Evolutionary conservation across 2,113 vertebrate genomes (phyloP).

Genomic region (Micronisus gabar): DNA sequence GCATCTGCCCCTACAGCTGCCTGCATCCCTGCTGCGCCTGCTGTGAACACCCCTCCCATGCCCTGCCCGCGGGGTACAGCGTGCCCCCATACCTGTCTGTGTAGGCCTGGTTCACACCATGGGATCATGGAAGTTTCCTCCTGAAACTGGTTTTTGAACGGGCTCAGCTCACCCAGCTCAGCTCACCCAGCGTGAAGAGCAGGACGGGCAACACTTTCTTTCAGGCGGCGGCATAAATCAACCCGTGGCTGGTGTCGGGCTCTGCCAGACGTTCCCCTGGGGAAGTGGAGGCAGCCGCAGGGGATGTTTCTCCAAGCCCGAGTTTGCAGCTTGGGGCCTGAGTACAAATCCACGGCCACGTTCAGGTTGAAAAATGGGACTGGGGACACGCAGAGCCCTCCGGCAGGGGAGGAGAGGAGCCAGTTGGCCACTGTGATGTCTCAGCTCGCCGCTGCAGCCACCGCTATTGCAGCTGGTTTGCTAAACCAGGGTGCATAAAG

Average conservation of each 20-base stretch:
- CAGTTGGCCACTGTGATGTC: neutral
- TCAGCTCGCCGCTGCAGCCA: neutral
- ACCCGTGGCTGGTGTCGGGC: neutral
- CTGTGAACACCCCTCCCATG: neutral
- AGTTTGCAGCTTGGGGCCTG: conserved; percentile 20
- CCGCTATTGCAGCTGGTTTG: neutral
- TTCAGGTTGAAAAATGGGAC: neutral
- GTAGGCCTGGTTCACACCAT: conserved; percentile 26
- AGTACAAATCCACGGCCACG: neutral
- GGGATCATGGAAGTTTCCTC: conserved; percentile 11
- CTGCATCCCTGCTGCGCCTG: neutral
- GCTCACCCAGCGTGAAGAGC: conserved; percentile 41
- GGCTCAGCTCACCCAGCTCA: neutral
- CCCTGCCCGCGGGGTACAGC: neutral
- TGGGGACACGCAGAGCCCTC: neutral
- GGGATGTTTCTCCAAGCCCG: neutral
- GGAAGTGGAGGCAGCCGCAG: neutral
- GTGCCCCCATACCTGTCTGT: neutral
- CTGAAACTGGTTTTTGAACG: conserved; percentile 46
- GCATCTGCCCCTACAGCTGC: neutral
- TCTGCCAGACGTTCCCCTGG: conserved; percentile 34
- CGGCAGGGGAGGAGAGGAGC: neutral
- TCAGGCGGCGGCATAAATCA: conserved; percentile 19
- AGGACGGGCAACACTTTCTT: conserved; percentile 18
- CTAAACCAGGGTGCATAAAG: neutral